These are phyloP conservation scores for Lepidurus arcticus DNA, from an alignment of 1,140 invertebrate genomes.

Conservation along the genomic window DNA sequence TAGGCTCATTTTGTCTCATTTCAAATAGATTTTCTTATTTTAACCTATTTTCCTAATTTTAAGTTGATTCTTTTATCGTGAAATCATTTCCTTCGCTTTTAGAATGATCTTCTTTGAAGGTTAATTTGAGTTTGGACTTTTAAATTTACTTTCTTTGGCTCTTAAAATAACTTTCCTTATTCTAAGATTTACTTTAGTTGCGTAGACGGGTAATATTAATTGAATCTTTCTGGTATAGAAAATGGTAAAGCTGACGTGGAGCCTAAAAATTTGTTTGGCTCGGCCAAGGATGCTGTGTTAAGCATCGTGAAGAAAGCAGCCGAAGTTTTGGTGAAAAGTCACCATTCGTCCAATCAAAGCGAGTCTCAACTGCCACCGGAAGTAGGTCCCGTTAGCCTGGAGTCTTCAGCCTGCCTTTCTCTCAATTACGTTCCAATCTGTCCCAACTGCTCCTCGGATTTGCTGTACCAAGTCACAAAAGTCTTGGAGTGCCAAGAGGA, in stretches of 20 bases:
- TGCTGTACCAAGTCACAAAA: not conserved
- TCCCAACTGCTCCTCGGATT: constrained; percentile 1
- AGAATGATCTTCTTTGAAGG: not conserved
- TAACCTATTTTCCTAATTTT: not conserved
- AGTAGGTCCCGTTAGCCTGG: not conserved
- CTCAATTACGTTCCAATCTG: not conserved
- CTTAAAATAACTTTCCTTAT: not conserved
- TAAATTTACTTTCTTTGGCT: not conserved
- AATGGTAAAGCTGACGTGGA: constrained; percentile 28
- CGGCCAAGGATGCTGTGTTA: constrained; percentile 74
- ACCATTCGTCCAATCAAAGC: not conserved
- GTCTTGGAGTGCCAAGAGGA: not conserved
- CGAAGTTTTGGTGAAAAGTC: constrained; percentile 64
- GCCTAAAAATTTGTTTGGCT: constrained; percentile 67
- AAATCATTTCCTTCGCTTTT: not conserved
- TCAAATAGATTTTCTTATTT: not conserved
- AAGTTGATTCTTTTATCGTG: not conserved
- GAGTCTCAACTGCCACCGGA: not conserved
- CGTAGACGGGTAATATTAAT: not conserved
- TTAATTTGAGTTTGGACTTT: not conserved
- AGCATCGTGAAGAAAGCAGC: constrained; percentile 84
- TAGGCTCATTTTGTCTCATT: constrained; percentile 13
- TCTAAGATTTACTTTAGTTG: not conserved
- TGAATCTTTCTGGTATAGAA: constrained; percentile 34
- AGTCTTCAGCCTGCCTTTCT: not conserved